phyloP scores from a whole-genome alignment of 2,888 invertebrate species.

The Tipula unca region DNA sequence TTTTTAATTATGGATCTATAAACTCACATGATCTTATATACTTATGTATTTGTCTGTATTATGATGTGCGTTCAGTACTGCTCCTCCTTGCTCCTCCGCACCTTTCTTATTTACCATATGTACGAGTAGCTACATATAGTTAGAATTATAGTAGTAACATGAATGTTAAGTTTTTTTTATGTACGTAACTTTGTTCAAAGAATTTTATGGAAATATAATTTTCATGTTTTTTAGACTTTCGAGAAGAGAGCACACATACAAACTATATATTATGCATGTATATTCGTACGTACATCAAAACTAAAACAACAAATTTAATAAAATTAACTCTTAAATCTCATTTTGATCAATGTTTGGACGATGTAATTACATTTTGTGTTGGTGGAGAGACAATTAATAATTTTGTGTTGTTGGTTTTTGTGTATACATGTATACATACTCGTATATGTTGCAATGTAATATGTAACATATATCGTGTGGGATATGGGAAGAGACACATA shows the following conservation, averaged over 20 bases:
- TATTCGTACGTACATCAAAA: neutral
- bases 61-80: too few species aligned
- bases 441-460: neutral
- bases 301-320: neutral
- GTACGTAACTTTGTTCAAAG: neutral
- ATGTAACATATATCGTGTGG: neutral
- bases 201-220: slow-evolving; percentile 8
- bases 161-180: neutral
- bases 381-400: neutral
- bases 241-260: neutral
- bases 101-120: neutral
- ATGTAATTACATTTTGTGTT: slow-evolving; percentile 8
- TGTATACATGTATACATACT: neutral
- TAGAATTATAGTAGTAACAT: neutral
- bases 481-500: neutral
- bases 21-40: too few species aligned
- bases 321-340: neutral
- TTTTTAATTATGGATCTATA: too few species aligned
- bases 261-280: too few species aligned
- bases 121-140: neutral
- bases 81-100: neutral
- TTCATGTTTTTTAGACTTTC: neutral
- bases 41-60: too few species aligned
- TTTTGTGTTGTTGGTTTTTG: neutral
- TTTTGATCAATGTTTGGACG: neutral